Evolutionary conservation across 2,888 invertebrate genomes (phyloP), one percentile per base, ranked within the genome.

Genomic region (Heliconius sara): DNA sequence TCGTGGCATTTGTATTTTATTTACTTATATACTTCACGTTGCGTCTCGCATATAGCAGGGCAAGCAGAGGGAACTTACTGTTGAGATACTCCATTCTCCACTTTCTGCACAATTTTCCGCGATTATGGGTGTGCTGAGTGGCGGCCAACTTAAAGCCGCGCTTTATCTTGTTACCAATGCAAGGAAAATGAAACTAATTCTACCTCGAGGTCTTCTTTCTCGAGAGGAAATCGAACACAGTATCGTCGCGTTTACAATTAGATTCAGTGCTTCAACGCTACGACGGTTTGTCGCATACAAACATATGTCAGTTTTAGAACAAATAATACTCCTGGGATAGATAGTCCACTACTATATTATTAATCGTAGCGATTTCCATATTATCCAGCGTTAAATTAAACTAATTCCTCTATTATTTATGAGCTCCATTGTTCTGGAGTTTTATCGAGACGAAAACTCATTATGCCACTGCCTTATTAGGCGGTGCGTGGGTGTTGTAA

Each of bases 321-420:
- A 70, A 22, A 39, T 74, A 68, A 68, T 74, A 70, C 74, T 67
- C 67, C 66, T 67, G 60, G 80, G 71, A 70, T 78, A 71, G 73
- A 70, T 78, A 74, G 73, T 78, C 68, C 79, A 74, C 66, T 57
- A 60, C 13, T 22, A 86, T 87, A 88, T 91, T 91, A 91, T 90
- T 87, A 89, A 91, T 90, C 85, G 84, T 80, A 81, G 82, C 81
- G 85, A 93, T 92, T 91, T 91, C 87, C 93, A 93, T 92, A 89
- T 89, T 90, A 91, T 90, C 89, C 89, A 87, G 89, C 86, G 89
- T 89, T 83, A 88, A 89, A 90, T 91, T 91, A 87, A 89, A 89
- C 88, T 81, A 78, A 78, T 73, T 73, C 76, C 27, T 65, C 68
- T 34, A 27, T 27, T 57, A 39, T 60, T 60, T 60, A 68, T 68